Evolutionary conservation across 2,113 vertebrate genomes (phyloP), one percentile per base, ranked within the genome.

Genomic region (Pteruthius melanotis): DNA sequence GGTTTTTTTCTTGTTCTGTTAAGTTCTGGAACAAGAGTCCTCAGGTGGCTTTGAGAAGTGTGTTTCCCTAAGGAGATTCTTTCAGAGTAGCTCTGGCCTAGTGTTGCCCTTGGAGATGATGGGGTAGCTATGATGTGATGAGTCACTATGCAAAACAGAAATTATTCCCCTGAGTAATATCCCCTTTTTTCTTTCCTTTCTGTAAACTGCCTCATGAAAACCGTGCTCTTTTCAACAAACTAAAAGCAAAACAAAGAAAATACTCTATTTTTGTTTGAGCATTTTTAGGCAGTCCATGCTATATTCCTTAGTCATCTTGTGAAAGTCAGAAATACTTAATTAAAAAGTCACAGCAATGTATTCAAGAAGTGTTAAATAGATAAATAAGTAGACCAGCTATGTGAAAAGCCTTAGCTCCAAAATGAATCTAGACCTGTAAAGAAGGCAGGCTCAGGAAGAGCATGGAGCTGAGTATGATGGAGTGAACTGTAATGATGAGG

Each of bases 101-200:
- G 37, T 56, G 89, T 91, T 96, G 87, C 91, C 81, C 84, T 79
- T 91, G 65, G 81, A 89, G 89, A 87, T 87, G 61, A 23, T 81
- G 77, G 91, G 65, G 81, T 92, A 81, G 82, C 93, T 87, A 15
- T 30, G 77, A 79, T 84, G n/a, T 52, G 76, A 93, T 92, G 86
- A 96, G 81, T 94, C 93, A 70, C 83, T 94, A 63, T 75, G 77
- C 49, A 91, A 82, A 87, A 77, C 52, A 94, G 80, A 90, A 93
- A 96, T 87, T 19, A 68, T 31, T 95, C 95, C 91, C 95, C 71
- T 44, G 95, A 92, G 96, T 86, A 68, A 68, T 77, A 50, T 44
- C 37, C 14, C 53, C 27, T 37, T 83, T 84, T 56, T 85, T 24
- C 40, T 87, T 79, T 37, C 57, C 37, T 66, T 86, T 60, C 81